These are phyloP conservation scores for Alloplasta piceator DNA, from an alignment of 2,888 invertebrate species.

Conservation along the genomic window DNA sequence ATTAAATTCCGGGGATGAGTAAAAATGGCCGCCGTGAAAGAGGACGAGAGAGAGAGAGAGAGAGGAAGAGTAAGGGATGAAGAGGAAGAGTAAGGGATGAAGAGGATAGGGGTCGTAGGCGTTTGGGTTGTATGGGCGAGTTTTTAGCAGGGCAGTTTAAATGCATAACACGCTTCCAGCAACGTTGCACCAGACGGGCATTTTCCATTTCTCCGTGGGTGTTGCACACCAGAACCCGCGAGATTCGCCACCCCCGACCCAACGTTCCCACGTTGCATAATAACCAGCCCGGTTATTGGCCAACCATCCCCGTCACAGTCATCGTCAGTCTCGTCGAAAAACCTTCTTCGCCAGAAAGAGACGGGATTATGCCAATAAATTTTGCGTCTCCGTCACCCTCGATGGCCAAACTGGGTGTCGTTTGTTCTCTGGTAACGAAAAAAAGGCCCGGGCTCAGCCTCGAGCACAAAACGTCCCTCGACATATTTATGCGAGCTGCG, in stretches of 20 bases:
- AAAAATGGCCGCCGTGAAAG: neutral
- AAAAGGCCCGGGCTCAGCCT: slow-evolving; percentile 29
- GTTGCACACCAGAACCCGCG: slow-evolving; percentile 20
- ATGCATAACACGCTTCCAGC: slow-evolving; percentile 75
- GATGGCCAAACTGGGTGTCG: slow-evolving; percentile 13
- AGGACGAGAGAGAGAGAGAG: too few species aligned
- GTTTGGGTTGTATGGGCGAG: slow-evolving; percentile 58
- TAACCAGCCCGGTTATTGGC: slow-evolving; percentile 16
- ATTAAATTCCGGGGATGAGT: slow-evolving; percentile 46
- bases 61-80: slow-evolving; percentile 5
- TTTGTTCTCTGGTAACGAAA: neutral
- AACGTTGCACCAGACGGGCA: slow-evolving; percentile 58
- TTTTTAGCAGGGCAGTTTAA: slow-evolving; percentile 77
- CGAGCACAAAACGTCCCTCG: slow-evolving; percentile 60
- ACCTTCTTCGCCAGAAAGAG: neutral
- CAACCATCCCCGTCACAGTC: neutral
- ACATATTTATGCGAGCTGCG: slow-evolving; percentile 76
- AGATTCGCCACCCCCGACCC: neutral
- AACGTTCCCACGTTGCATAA: slow-evolving; percentile 24
- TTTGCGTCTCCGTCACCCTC: neutral
- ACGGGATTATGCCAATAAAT: slow-evolving; percentile 3
- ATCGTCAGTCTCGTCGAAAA: slow-evolving; percentile 32
- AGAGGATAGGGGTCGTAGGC: slow-evolving; percentile 26
- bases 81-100: slow-evolving; percentile 6
- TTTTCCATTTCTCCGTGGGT: slow-evolving; percentile 64